Conservation (phyloP, 2,113 vertebrate genomes). For the Atractosteus spatula region DNA sequence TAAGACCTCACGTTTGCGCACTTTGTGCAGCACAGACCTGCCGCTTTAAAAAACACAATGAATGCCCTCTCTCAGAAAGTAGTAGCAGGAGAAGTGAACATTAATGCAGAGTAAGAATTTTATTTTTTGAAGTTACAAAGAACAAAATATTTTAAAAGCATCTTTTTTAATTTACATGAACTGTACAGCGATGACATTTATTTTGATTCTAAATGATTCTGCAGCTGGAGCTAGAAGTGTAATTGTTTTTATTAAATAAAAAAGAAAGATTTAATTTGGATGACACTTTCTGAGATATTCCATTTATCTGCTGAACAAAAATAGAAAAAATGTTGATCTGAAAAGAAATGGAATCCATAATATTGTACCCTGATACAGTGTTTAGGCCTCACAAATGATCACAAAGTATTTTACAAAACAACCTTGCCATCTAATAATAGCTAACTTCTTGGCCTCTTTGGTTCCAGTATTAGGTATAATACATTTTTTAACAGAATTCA, state of each 20-base stretch:
- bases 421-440: slow-evolving; percentile 85
- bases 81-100: slow-evolving; percentile 5
- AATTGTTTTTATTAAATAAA: slow-evolving; percentile 90
- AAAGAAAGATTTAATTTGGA: slow-evolving; percentile 76
- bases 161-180: slow-evolving; percentile 92
- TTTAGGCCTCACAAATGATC: slow-evolving; percentile 82
- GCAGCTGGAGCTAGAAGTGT: slow-evolving; percentile 90
- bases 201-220: slow-evolving; percentile 94
- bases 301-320: slow-evolving; percentile 79
- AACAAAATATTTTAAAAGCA: slow-evolving; percentile 71
- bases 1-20: too few species aligned
- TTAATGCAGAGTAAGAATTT: slow-evolving; percentile 46
- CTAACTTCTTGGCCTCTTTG: slow-evolving; percentile 97
- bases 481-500: slow-evolving; percentile 86
- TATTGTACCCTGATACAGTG: slow-evolving; percentile 87
- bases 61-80: too few species aligned
- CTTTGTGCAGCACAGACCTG: too few species aligned
- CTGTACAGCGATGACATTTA: slow-evolving; percentile 93
- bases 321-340: slow-evolving; percentile 80
- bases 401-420: slow-evolving; percentile 75
- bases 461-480: slow-evolving; percentile 93
- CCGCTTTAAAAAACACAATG: too few species aligned
- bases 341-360: slow-evolving; percentile 78
- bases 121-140: slow-evolving; percentile 56
- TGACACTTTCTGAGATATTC: slow-evolving; percentile 67